phyloP scores from a whole-genome alignment of 1,140 invertebrate genomes.

The Pararge aegeria region DNA sequence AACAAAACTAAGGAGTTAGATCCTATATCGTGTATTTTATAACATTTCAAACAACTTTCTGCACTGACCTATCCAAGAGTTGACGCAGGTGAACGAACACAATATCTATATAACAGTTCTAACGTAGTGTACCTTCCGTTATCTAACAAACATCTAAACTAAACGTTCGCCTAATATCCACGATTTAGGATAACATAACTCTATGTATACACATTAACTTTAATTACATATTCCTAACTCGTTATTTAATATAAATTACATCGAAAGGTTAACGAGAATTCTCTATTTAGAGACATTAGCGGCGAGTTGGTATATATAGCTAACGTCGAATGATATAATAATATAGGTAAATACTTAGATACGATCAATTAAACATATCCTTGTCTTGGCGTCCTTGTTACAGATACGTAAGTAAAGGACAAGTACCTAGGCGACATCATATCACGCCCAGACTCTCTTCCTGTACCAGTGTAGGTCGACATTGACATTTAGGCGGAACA shows the following conservation, averaged over 20 bases:
- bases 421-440: slow-evolving; percentile 34
- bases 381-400: slow-evolving; percentile 51
- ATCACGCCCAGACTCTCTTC: slow-evolving; percentile 55
- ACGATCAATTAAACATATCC: slow-evolving; percentile 31
- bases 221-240: slow-evolving; percentile 2
- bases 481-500: slow-evolving; percentile 63
- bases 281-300: slow-evolving; percentile 28
- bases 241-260: slow-evolving; percentile 11
- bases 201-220: not conserved
- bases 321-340: slow-evolving; percentile 13
- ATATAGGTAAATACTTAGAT: not conserved
- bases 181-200: slow-evolving; percentile 1
- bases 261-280: slow-evolving; percentile 28
- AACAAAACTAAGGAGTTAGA: not conserved
- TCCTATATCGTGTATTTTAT: not conserved
- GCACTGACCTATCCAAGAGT: not conserved
- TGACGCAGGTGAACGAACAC: not conserved
- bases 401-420: slow-evolving; percentile 36
- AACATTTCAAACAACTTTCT: slow-evolving; percentile 12
- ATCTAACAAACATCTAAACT: slow-evolving; percentile 1
- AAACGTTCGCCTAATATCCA: slow-evolving; percentile 8
- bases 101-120: not conserved
- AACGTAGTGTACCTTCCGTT: not conserved
- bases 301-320: slow-evolving; percentile 11
- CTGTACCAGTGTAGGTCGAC: slow-evolving; percentile 53